Evolutionary conservation across 2,797 vertebrate species (phyloP).

Genomic region (Selene dorsalis): DNA sequence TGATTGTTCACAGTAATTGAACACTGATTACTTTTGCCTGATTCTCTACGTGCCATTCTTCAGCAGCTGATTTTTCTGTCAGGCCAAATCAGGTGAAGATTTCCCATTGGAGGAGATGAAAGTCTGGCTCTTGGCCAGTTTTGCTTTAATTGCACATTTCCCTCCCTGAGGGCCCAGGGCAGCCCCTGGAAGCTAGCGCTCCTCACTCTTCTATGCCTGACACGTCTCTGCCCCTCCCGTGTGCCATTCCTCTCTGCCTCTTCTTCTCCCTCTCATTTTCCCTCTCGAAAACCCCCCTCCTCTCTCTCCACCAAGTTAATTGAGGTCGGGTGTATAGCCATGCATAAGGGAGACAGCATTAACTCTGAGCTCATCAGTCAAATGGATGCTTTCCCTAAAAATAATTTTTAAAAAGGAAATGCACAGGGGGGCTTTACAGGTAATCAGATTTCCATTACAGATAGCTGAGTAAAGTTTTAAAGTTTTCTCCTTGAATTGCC

Average conservation of each 20-base stretch:
- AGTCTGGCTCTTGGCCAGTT: slow-evolving; percentile 45
- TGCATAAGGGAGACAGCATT: slow-evolving; percentile 56
- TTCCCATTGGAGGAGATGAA: slow-evolving; percentile 39
- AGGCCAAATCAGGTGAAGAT: slow-evolving; percentile 45
- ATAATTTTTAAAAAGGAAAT: slow-evolving; percentile 30
- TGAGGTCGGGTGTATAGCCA: slow-evolving; percentile 58
- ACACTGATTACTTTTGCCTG: slow-evolving; percentile 17
- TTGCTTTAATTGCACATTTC: slow-evolving; percentile 68
- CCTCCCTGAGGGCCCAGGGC: slow-evolving; percentile 39
- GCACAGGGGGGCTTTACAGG: slow-evolving; percentile 46
- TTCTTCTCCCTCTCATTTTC: slow-evolving; percentile 8
- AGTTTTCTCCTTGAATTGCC: slow-evolving; percentile 54
- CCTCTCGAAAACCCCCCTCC: slow-evolving; percentile 42
- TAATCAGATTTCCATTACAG: slow-evolving; percentile 73
- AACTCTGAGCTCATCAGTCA: slow-evolving; percentile 57
- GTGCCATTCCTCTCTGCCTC: slow-evolving; percentile 35
- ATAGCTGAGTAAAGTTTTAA: slow-evolving; percentile 49
- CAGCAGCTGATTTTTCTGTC: slow-evolving; percentile 16
- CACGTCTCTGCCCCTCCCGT: slow-evolving; percentile 42
- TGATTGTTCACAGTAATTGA: slow-evolving; percentile 23
- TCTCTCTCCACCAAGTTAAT: slow-evolving; percentile 66
- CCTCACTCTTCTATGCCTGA: slow-evolving; percentile 46
- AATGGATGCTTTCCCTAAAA: slow-evolving; percentile 40
- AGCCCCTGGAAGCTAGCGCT: slow-evolving; percentile 20
- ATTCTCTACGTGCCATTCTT: slow-evolving; percentile 34